phyloP scores from a whole-genome alignment of 2,888 invertebrate species.

The Escarpia spicata region DNA sequence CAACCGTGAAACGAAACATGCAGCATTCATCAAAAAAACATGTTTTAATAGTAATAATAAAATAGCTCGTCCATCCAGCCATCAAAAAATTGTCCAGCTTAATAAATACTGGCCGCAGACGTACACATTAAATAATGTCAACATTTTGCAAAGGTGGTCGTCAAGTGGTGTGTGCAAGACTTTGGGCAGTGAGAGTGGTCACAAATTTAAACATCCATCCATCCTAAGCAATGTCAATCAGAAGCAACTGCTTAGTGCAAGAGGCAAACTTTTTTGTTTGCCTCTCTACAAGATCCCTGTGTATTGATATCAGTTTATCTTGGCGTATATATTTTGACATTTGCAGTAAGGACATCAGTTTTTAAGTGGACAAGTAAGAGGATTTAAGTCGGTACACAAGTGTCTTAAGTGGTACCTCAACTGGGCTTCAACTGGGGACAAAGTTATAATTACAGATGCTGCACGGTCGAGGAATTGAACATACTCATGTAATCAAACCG shows the following conservation, averaged over 20 bases:
- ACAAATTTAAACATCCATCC: background rate
- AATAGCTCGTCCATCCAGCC: background rate
- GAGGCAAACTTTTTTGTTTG: background rate
- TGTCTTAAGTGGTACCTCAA: background rate
- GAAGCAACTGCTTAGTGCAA: background rate
- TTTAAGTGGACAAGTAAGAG: background rate
- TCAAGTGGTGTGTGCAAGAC: background rate
- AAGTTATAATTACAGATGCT: background rate
- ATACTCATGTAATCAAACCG: background rate
- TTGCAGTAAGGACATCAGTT: background rate
- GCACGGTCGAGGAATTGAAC: background rate
- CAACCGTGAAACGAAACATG: background rate
- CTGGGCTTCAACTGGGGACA: background rate
- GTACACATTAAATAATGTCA: background rate
- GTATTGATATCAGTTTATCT: background rate
- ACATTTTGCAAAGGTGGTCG: background rate
- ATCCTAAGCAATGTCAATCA: conserved; percentile 1
- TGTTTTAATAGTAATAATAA: conserved; percentile 12
- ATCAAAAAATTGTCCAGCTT: conserved; percentile 10
- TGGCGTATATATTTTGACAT: background rate
- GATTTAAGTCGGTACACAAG: background rate
- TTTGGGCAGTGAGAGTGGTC: background rate
- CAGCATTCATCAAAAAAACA: background rate
- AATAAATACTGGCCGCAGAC: background rate
- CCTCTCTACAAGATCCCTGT: background rate